Conservation (phyloP, 2,797 vertebrate species). For the Sebastes steindachneri region DNA sequence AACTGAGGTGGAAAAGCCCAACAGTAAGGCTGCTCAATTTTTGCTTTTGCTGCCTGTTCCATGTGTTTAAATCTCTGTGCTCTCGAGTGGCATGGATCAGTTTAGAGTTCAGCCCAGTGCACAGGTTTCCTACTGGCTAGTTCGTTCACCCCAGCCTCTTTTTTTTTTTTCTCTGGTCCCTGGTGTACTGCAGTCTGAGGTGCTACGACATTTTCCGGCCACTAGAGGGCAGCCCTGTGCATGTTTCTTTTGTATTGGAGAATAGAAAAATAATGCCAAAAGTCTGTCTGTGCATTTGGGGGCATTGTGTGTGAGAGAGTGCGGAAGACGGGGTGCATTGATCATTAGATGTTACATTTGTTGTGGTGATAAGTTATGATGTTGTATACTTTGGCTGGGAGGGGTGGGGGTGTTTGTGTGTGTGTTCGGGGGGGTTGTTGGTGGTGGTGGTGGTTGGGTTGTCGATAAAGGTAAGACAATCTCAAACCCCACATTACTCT, state of each 20-base stretch:
- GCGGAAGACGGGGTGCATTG: constrained; percentile 43
- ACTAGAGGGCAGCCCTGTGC: constrained; percentile 63
- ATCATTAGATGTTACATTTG: constrained; percentile 71
- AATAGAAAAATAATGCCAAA: constrained; percentile 67
- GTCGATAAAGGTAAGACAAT: constrained; percentile 65
- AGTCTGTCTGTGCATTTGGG: constrained; percentile 48
- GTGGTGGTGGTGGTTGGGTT: constrained; percentile 31
- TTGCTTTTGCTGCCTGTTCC: constrained; percentile 28
- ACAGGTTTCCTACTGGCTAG: constrained; percentile 7
- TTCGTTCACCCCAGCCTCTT: neutral
- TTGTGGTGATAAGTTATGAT: constrained; percentile 74
- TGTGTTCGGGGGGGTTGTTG: neutral
- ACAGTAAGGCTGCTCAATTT: constrained; percentile 37
- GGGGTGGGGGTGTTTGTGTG: neutral
- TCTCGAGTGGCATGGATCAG: constrained; percentile 17
- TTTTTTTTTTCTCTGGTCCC: neutral
- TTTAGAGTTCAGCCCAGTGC: constrained; percentile 12
- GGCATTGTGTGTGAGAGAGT: constrained; percentile 25
- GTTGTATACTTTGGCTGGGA: constrained; percentile 63
- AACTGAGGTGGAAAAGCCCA: constrained; percentile 16
- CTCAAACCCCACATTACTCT: constrained; percentile 56
- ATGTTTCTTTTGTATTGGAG: constrained; percentile 59
- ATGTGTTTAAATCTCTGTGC: constrained; percentile 13
- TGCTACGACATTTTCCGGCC: constrained; percentile 62
- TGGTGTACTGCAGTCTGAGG: constrained; percentile 56